phyloP scores from a whole-genome alignment of 2,797 vertebrate genomes.

The Dryobates pubescens region DNA sequence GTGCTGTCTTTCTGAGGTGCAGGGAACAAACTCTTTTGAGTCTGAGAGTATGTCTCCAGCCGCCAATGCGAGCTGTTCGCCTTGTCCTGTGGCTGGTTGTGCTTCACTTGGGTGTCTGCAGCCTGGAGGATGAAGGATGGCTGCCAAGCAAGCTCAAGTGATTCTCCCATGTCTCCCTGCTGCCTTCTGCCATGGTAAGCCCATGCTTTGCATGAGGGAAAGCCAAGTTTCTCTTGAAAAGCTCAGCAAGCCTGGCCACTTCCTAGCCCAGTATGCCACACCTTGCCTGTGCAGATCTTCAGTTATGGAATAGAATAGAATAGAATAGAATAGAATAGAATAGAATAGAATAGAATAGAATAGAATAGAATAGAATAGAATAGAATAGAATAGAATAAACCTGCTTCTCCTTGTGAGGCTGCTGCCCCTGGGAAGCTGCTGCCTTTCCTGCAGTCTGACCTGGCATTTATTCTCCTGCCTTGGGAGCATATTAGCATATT shows the following conservation, averaged over 20 bases:
- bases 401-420: background rate
- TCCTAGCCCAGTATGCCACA: background rate
- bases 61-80: fast-evolving
- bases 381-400: no score
- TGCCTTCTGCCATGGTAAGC: background rate
- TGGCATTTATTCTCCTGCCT: background rate
- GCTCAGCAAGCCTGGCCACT: background rate
- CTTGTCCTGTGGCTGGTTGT: fast-evolving
- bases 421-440: background rate
- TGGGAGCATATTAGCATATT: conserved; percentile 36
- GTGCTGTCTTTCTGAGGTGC: background rate
- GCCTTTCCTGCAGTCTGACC: background rate
- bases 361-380: no score
- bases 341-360: no score
- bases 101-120: background rate
- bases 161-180: background rate
- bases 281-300: background rate
- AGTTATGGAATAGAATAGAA: no score
- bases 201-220: background rate
- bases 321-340: no score
- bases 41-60: background rate
- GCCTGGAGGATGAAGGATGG: background rate
- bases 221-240: background rate
- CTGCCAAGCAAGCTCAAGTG: background rate
- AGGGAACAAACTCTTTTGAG: background rate